Conservation (phyloP, 2,113 vertebrate genomes). For the Hymenochirus boettgeri region DNA sequence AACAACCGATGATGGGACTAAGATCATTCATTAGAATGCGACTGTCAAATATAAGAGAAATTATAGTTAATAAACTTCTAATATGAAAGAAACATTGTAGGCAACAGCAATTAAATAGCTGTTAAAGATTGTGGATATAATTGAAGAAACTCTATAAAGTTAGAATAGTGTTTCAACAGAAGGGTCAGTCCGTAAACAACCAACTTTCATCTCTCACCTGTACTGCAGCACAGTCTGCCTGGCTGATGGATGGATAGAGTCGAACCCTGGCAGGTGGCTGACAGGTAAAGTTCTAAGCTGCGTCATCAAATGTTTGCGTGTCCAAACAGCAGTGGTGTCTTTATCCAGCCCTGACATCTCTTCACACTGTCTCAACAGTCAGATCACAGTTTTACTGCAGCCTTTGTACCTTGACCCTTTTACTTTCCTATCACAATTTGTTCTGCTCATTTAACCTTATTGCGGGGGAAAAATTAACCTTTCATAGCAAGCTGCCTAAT, state of each 20-base stretch:
- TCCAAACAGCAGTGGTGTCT: constrained; percentile 56
- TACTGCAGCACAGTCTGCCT: constrained; percentile 68
- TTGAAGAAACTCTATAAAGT: no score
- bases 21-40: no score
- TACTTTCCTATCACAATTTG: neutral
- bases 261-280: constrained; percentile 56
- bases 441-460: constrained; percentile 3
- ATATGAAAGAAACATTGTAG: no score
- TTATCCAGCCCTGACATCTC: constrained; percentile 44
- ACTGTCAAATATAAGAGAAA: no score
- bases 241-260: constrained; percentile 39
- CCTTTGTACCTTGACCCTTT: neutral
- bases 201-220: constrained; percentile 68
- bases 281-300: constrained; percentile 65
- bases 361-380: neutral
- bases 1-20: no score
- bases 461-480: neutral
- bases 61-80: no score
- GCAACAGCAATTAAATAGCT: no score
- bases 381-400: neutral
- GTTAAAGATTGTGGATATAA: no score
- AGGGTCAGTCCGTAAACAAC: no score
- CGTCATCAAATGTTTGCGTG: constrained; percentile 67
- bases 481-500: no score
- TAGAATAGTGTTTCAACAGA: no score